A percentile compares a stretch with the other conserved stretches of the same genome.
These are phyloP conservation scores for Phaethon lepturus DNA, from an alignment of 2,113 vertebrate species.

Conservation along the genomic window DNA sequence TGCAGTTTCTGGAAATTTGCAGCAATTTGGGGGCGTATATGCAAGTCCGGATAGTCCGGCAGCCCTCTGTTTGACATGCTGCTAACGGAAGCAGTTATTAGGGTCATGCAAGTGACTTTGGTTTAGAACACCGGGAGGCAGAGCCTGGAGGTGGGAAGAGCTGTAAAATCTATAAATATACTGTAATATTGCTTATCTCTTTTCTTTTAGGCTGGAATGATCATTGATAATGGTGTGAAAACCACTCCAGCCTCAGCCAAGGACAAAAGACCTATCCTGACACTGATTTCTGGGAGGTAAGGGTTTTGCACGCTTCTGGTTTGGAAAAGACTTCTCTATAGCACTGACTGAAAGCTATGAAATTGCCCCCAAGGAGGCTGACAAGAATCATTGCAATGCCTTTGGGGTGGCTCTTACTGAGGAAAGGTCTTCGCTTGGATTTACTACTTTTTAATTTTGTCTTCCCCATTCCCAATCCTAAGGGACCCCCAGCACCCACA, in stretches of 20 bases:
- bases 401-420: neutral
- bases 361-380: neutral
- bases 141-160: neutral
- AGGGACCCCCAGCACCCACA: neutral
- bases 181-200: neutral
- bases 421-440: neutral
- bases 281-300: conserved; percentile 92
- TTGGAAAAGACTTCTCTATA: neutral
- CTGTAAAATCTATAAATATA: neutral
- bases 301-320: neutral
- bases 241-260: conserved; percentile 90
- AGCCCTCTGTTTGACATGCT: neutral
- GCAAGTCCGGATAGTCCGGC: neutral
- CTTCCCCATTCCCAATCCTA: neutral
- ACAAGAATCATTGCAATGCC: neutral
- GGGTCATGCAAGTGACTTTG: neutral
- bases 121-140: neutral
- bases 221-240: conserved; percentile 96
- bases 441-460: neutral
- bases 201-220: conserved; percentile 90
- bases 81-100: neutral
- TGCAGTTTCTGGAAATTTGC: neutral
- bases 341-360: neutral
- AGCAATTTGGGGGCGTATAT: neutral
- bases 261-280: conserved; percentile 95